phyloP scores from a whole-genome alignment of 2,797 vertebrate species.

The Emydoidea blandingii region DNA sequence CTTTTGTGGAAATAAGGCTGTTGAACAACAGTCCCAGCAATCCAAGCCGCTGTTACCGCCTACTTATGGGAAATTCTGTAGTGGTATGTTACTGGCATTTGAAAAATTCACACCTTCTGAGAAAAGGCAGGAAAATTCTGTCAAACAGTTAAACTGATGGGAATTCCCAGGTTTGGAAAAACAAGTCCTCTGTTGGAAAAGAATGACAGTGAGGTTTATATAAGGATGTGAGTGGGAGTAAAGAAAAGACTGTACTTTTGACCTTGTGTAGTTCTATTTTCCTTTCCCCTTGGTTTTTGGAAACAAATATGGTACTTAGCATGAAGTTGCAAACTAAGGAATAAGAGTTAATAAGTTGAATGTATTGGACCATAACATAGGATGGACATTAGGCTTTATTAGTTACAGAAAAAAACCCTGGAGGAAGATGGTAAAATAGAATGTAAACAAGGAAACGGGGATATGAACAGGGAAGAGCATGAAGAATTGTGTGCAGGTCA shows the following conservation, averaged over 20 bases:
- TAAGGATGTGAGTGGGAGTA: conserved; percentile 66
- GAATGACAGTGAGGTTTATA: conserved; percentile 72
- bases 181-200: conserved; percentile 72
- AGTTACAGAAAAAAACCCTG: conserved; percentile 35
- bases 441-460: conserved; percentile 63
- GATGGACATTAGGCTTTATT: background rate
- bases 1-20: conserved; percentile 66
- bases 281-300: conserved; percentile 4
- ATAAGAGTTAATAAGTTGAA: conserved; percentile 31
- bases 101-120: conserved; percentile 86
- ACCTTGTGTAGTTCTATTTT: conserved; percentile 30
- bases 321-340: conserved; percentile 57
- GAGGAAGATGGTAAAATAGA: conserved; percentile 65
- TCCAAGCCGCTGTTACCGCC: conserved; percentile 85
- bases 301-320: conserved; percentile 25
- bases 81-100: conserved; percentile 86
- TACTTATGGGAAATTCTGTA: conserved; percentile 85
- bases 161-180: conserved; percentile 85
- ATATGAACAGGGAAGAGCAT: conserved; percentile 50
- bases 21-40: conserved; percentile 73
- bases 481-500: conserved; percentile 30
- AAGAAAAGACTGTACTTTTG: conserved; percentile 56
- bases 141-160: conserved; percentile 88
- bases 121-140: conserved; percentile 88
- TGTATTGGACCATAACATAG: conserved; percentile 40